These are phyloP conservation scores for Drosophila borborema DNA, from an alignment of 2,888 invertebrate genomes.

Conservation along the genomic window DNA sequence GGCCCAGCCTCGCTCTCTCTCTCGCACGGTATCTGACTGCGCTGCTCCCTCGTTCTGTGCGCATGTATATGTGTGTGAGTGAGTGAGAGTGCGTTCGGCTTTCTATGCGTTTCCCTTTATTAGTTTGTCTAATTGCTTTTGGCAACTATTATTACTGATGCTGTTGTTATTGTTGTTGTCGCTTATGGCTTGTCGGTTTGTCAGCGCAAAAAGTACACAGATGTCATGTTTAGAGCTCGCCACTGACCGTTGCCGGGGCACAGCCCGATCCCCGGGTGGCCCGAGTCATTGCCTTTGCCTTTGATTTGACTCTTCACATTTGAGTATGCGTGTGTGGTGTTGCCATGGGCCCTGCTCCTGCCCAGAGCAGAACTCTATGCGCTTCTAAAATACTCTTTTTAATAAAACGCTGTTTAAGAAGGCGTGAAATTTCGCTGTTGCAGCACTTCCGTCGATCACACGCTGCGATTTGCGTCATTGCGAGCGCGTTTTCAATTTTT, in stretches of 20 bases:
- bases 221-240: conserved; percentile 62
- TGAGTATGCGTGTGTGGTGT: conserved; percentile 52
- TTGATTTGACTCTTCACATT: conserved; percentile 75
- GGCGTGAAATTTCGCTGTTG: conserved; percentile 78
- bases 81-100: conserved; percentile 45
- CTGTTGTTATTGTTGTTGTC: conserved; percentile 39
- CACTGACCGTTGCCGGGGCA: conserved; percentile 47
- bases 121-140: conserved; percentile 81
- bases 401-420: conserved; percentile 81
- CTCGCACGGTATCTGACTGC: conserved; percentile 11
- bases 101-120: conserved; percentile 70
- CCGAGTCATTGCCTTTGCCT: conserved; percentile 48
- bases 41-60: conserved; percentile 8
- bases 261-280: conserved; percentile 34
- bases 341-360: conserved; percentile 44
- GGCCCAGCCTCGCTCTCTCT: conserved; percentile 17
- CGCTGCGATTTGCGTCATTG: conserved; percentile 53
- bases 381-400: conserved; percentile 68
- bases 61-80: conserved; percentile 26
- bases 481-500: conserved; percentile 20
- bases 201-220: conserved; percentile 72
- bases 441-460: conserved; percentile 62
- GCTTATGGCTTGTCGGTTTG: conserved; percentile 53
- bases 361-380: conserved; percentile 15
- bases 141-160: conserved; percentile 72